phyloP scores from a whole-genome alignment of 35 echinoderm and acorn worm genomes.

The Strongylocentrotus purpuratus region DNA sequence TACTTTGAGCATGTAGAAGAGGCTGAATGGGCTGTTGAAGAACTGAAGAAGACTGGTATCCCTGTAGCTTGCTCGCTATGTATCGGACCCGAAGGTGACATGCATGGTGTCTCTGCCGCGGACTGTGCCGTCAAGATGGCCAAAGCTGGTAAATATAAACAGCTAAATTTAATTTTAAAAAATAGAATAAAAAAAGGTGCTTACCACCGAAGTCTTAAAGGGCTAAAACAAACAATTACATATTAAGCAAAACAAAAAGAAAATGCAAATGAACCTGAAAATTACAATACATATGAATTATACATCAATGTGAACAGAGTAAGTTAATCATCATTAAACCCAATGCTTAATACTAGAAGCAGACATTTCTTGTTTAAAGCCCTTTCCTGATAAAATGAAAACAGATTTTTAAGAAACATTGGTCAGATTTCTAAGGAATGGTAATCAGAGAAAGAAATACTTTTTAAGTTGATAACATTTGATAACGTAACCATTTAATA shows the following conservation, averaged over 20 bases:
- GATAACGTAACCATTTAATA: no score
- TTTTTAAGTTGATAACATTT: no score
- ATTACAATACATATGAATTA: no score
- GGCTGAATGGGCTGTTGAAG: constrained; percentile 79
- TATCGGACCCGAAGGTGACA: constrained; percentile 76
- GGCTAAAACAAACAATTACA: no score
- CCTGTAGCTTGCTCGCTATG: constrained; percentile 68
- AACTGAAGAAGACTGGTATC: constrained; percentile 67
- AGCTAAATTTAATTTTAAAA: background rate
- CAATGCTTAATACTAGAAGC: background rate
- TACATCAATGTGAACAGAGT: no score
- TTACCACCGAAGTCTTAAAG: no score
- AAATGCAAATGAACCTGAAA: no score
- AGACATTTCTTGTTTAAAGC: background rate
- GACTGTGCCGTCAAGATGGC: constrained; percentile 78
- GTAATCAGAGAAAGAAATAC: no score
- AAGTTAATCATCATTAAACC: background rate
- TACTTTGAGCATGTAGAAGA: constrained; percentile 97
- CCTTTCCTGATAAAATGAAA: background rate
- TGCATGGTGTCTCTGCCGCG: constrained; percentile 72
- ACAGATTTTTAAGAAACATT: background rate
- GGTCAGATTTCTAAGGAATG: no score
- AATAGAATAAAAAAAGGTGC: background rate
- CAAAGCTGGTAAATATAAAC: constrained; percentile 68
- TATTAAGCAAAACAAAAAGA: no score